Percentiles rank a stretch among this genome's conserved stretches.
Conservation (phyloP, 2,888 invertebrate genomes). For the Cyrtodaria siliqua region DNA sequence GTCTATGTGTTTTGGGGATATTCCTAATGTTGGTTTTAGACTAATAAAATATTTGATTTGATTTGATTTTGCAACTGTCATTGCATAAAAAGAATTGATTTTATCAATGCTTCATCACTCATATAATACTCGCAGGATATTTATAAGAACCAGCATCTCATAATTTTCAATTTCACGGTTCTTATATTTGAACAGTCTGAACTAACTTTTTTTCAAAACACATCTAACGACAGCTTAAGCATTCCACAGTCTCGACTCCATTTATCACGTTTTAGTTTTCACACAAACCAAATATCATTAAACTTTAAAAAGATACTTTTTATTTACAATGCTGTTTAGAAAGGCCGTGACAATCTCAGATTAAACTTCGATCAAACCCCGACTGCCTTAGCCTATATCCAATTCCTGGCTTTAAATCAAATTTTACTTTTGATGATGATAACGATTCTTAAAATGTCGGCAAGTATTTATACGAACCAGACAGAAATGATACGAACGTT, state of each 20-base stretch:
- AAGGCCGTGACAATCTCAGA: constrained; percentile 46
- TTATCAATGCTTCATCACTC: too few relatives aligned
- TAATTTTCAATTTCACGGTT: too few relatives aligned
- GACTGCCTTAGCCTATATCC: constrained; percentile 22
- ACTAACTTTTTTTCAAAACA: too few relatives aligned
- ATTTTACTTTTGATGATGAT: constrained; percentile 52
- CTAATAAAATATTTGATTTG: too few relatives aligned
- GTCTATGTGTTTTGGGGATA: too few relatives aligned
- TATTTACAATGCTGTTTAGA: constrained; percentile 57
- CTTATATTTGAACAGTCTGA: too few relatives aligned
- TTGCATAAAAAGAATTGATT: too few relatives aligned
- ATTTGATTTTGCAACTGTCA: too few relatives aligned
- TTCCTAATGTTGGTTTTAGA: too few relatives aligned
- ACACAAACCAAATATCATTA: constrained; percentile 59
- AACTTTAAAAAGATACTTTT: constrained; percentile 61
- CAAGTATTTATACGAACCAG: constrained; percentile 42
- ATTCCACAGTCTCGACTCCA: constrained; percentile 22
- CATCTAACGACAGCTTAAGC: too few relatives aligned
- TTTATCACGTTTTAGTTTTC: constrained; percentile 42
- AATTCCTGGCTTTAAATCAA: constrained; percentile 61
- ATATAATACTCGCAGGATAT: too few relatives aligned
- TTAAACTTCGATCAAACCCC: constrained; percentile 50
- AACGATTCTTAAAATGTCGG: constrained; percentile 37
- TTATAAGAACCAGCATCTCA: too few relatives aligned
- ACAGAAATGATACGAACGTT: constrained; percentile 36